A percentile compares a stretch with the other conserved stretches of the same genome.
Evolutionary conservation across 2,113 vertebrate genomes (phyloP).

Genomic region (Chaetodon trifascialis): DNA sequence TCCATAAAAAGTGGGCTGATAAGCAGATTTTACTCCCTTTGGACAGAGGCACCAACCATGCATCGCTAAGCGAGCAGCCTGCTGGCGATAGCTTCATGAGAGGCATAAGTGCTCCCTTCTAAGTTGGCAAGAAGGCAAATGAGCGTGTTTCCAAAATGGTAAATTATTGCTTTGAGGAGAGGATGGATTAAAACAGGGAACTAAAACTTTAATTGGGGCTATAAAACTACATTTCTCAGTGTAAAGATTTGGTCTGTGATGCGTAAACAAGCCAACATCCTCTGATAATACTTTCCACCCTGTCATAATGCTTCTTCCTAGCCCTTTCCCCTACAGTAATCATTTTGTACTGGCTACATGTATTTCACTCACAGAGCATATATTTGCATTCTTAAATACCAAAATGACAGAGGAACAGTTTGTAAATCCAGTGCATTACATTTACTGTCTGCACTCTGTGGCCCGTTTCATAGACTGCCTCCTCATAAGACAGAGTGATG

Average conservation of each 20-base stretch:
- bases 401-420: constrained; percentile 15
- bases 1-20: too few relatives aligned
- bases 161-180: not conserved
- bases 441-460: constrained; percentile 50
- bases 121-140: not conserved
- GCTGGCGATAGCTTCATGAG: too few relatives aligned
- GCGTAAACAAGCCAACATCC: not conserved
- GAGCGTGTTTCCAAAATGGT: not conserved
- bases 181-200: not conserved
- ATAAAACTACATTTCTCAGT: not conserved
- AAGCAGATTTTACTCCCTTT: not conserved
- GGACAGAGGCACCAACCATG: not conserved
- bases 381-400: constrained; percentile 34
- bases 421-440: constrained; percentile 28
- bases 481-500: constrained; percentile 62
- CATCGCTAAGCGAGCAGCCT: not conserved
- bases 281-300: not conserved
- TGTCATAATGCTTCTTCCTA: not conserved
- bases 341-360: not conserved
- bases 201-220: not conserved
- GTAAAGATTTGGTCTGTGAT: not conserved
- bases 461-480: constrained; percentile 19
- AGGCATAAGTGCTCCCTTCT: not conserved
- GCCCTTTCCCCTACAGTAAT: not conserved
- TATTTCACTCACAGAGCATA: not conserved